A percentile compares a stretch with the other conserved stretches of the same genome.
Conservation (phyloP, 2,113 vertebrate genomes). For the Amphilophus citrinellus region DNA sequence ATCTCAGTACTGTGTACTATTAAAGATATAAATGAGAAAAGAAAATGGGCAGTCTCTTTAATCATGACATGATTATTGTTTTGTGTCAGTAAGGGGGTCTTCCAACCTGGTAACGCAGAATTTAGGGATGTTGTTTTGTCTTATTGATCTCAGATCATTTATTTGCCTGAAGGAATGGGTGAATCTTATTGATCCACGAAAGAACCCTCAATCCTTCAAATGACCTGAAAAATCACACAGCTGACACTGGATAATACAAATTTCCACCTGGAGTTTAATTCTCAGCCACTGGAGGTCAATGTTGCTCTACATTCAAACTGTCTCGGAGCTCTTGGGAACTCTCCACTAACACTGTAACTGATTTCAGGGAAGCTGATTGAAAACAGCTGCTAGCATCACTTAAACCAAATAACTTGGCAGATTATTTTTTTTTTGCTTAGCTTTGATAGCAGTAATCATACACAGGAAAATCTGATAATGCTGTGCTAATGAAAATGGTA, state of each 20-base stretch:
- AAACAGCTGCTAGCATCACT: conserved; percentile 65
- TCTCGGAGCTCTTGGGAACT: background rate
- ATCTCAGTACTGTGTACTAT: background rate
- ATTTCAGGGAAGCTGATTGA: conserved; percentile 59
- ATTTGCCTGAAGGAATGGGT: background rate
- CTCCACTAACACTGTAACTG: conserved; percentile 31
- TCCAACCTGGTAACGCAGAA: background rate
- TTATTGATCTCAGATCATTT: background rate
- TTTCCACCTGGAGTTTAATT: background rate
- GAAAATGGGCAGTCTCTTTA: background rate
- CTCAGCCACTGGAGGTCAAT: conserved; percentile 56
- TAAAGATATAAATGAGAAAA: background rate
- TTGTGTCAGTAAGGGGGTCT: background rate
- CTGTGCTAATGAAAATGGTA: conserved; percentile 64
- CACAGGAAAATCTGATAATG: conserved; percentile 54
- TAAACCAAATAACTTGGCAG: conserved; percentile 51
- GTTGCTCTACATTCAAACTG: conserved; percentile 12
- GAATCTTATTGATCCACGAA: background rate
- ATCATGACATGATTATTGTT: background rate
- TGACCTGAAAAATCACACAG: background rate
- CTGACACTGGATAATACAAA: background rate
- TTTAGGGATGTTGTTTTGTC: background rate
- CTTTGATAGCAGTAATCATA: conserved; percentile 57
- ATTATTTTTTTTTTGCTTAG: conserved; percentile 37
- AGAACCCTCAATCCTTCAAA: background rate